Conservation (phyloP, 2,888 invertebrate species). For the Argyresthia albistria region DNA sequence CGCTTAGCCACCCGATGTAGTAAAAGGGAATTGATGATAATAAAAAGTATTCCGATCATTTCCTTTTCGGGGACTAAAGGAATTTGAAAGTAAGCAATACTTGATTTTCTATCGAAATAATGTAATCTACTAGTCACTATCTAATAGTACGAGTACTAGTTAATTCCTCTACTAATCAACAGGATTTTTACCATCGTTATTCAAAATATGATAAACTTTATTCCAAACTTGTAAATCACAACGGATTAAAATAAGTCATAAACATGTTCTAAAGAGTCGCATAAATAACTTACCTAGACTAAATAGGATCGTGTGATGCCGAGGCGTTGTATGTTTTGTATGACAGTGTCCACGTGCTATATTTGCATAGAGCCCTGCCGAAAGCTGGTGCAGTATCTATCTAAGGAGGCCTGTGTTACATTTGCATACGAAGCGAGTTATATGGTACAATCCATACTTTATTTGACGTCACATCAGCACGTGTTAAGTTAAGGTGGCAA, state of each 20-base stretch:
- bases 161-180: no score
- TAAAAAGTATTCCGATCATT: no score
- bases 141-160: no score
- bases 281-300: not conserved
- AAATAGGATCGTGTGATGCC: not conserved
- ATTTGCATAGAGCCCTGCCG: slow-evolving; percentile 56
- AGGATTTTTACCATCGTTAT: no score
- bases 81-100: no score
- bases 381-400: slow-evolving; percentile 35
- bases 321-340: slow-evolving; percentile 51
- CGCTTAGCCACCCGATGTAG: no score
- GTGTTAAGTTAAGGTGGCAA: slow-evolving; percentile 39
- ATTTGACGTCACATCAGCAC: slow-evolving; percentile 36
- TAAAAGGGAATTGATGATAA: no score
- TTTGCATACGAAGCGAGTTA: slow-evolving; percentile 31
- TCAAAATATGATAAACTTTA: no score
- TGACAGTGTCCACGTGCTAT: slow-evolving; percentile 63
- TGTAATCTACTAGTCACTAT: no score
- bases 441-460: slow-evolving; percentile 29
- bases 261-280: not conserved
- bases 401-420: slow-evolving; percentile 17
- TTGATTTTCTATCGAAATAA: no score
- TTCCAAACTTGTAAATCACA: not conserved
- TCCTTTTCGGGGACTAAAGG: no score
- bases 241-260: not conserved